phyloP scores from a whole-genome alignment of 2,888 invertebrate genomes.

The Craniophora ligustri region DNA sequence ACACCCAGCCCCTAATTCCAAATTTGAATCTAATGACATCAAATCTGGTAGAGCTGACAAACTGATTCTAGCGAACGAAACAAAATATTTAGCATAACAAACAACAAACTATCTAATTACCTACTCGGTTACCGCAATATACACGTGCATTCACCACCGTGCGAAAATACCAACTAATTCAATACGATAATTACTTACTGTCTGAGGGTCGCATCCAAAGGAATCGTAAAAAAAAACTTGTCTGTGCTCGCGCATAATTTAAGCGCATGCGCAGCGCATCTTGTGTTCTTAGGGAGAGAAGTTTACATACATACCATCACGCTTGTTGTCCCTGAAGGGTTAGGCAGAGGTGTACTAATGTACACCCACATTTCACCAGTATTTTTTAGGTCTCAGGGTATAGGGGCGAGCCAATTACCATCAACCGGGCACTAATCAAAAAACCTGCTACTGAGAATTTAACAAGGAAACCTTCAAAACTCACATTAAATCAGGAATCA shows the following conservation, averaged over 20 bases:
- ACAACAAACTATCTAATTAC: slow-evolving; percentile 70
- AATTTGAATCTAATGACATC: slow-evolving; percentile 48
- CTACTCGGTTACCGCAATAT: slow-evolving; percentile 68
- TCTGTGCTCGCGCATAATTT: slow-evolving; percentile 57
- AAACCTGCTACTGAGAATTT: too few relatives aligned
- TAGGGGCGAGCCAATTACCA: too few relatives aligned
- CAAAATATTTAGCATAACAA: slow-evolving; percentile 58
- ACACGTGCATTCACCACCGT: slow-evolving; percentile 71
- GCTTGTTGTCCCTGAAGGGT: too few relatives aligned
- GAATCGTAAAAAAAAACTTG: slow-evolving; percentile 54
- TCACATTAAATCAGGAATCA: too few relatives aligned
- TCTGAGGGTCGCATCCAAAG: slow-evolving; percentile 56
- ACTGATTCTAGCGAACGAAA: slow-evolving; percentile 36
- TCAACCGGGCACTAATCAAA: too few relatives aligned
- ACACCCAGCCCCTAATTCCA: neutral
- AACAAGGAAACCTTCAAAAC: too few relatives aligned
- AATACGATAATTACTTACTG: slow-evolving; percentile 84
- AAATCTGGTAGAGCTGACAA: slow-evolving; percentile 40
- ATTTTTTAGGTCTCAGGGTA: too few relatives aligned
- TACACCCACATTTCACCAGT: too few relatives aligned
- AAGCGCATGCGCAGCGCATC: too few relatives aligned
- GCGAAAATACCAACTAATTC: slow-evolving; percentile 77
- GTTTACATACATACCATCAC: too few relatives aligned
- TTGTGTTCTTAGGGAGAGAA: too few relatives aligned
- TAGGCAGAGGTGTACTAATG: too few relatives aligned